These are phyloP conservation scores for Tenthredo mesomela DNA, from an alignment of 2,888 invertebrate genomes.

Conservation along the genomic window DNA sequence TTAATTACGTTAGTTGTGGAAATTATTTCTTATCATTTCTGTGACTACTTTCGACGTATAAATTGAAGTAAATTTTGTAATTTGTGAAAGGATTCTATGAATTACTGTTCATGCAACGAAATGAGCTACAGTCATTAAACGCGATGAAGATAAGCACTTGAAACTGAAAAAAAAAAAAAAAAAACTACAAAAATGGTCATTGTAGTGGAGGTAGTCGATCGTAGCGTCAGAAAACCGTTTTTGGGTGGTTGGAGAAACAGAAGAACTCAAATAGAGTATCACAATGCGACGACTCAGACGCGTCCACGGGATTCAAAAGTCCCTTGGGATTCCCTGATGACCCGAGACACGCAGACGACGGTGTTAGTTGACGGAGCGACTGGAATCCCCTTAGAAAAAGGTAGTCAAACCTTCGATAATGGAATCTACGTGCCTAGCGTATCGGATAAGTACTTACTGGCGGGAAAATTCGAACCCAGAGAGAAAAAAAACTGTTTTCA, in stretches of 20 bases:
- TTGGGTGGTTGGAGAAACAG: slow-evolving; percentile 90
- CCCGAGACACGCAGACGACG: slow-evolving; percentile 81
- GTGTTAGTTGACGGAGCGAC: slow-evolving; percentile 25
- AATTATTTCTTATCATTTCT: background rate
- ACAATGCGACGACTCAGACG: slow-evolving; percentile 92
- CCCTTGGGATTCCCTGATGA: slow-evolving; percentile 78
- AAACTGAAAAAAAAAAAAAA: slow-evolving; percentile 19
- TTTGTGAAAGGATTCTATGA: background rate
- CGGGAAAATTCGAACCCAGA: slow-evolving; percentile 34
- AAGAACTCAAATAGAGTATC: slow-evolving; percentile 85
- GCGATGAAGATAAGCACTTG: background rate
- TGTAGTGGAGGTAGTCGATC: slow-evolving; percentile 82
- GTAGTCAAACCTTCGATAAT: slow-evolving; percentile 42
- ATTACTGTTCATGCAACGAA: background rate
- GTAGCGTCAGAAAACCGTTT: slow-evolving; percentile 85
- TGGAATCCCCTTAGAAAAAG: slow-evolving; percentile 8
- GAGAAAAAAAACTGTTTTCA: slow-evolving; percentile 13
- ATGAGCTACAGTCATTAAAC: background rate
- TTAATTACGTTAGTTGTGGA: background rate
- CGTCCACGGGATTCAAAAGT: slow-evolving; percentile 80
- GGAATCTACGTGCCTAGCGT: slow-evolving; percentile 37
- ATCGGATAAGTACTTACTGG: slow-evolving; percentile 29
- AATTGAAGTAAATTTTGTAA: background rate
- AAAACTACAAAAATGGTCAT: slow-evolving; percentile 69
- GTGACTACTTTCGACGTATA: background rate